A percentile compares a stretch with the other conserved stretches of the same genome.
Conservation (phyloP, 2,113 vertebrate genomes). For the Sebastes schlegelii region DNA sequence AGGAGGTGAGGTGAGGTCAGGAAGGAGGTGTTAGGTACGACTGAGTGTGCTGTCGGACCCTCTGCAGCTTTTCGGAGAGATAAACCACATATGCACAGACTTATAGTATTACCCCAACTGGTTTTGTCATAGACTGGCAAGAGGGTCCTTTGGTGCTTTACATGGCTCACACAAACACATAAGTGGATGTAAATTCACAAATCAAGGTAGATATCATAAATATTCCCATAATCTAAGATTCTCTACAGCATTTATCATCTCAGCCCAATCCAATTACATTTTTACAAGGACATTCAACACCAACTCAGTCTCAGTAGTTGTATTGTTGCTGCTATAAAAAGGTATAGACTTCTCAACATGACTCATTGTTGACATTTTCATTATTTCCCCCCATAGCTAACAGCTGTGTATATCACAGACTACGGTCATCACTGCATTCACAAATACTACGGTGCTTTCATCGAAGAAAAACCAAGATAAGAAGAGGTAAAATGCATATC, state of each 20-base stretch:
- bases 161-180: neutral
- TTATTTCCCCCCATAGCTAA: neutral
- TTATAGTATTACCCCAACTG: neutral
- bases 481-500: neutral
- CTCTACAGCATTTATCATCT: neutral
- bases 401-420: neutral
- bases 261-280: neutral
- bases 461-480: conserved; percentile 2
- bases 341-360: neutral
- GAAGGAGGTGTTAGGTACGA: neutral
- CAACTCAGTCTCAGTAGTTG: neutral
- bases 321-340: neutral
- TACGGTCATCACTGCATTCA: neutral
- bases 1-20: conserved; percentile 29
- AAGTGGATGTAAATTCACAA: neutral
- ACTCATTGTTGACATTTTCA: neutral
- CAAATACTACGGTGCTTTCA: neutral
- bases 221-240: neutral
- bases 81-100: neutral
- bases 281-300: neutral
- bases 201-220: conserved; percentile 2
- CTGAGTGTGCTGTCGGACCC: neutral
- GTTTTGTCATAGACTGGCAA: too few species aligned
- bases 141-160: neutral
- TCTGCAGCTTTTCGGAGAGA: neutral